phyloP scores from a whole-genome alignment of 2,888 invertebrate species.

The Amphiduros pacificus region DNA sequence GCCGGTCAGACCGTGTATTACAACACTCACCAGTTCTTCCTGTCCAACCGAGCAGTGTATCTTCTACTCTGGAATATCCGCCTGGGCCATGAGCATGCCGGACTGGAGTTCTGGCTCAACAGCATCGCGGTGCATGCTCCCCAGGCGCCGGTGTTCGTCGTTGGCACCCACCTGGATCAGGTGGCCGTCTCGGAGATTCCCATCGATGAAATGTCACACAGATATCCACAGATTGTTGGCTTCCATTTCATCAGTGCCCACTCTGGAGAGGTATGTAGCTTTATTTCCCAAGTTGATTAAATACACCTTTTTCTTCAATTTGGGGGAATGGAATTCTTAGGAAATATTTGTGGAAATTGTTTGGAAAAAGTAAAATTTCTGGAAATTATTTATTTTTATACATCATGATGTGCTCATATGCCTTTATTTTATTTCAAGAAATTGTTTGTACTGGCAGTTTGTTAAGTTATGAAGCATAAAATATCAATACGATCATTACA shows the following conservation, averaged over 20 bases:
- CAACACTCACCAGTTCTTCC: slow-evolving; percentile 59
- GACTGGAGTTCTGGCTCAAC: slow-evolving; percentile 58
- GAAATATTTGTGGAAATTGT: too few relatives aligned
- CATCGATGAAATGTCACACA: slow-evolving; percentile 39
- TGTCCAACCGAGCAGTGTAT: slow-evolving; percentile 55
- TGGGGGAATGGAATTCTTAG: too few relatives aligned
- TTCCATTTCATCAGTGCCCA: slow-evolving; percentile 55
- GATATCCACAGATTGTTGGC: slow-evolving; percentile 52
- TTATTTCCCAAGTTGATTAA: too few relatives aligned
- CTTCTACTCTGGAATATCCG: slow-evolving; percentile 57
- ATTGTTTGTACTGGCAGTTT: too few relatives aligned
- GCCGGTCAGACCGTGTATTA: slow-evolving; percentile 59
- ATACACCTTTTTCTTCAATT: too few relatives aligned
- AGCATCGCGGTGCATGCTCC: slow-evolving; percentile 58
- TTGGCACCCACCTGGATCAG: slow-evolving; percentile 58
- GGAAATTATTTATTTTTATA: too few relatives aligned
- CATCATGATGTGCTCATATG: too few relatives aligned
- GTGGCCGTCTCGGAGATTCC: slow-evolving; percentile 36
- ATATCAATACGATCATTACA: too few relatives aligned
- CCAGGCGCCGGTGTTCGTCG: slow-evolving; percentile 54
- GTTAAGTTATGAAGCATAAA: too few relatives aligned
- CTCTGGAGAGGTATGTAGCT: slow-evolving; percentile 32
- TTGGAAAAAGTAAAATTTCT: too few relatives aligned
- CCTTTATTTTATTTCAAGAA: too few relatives aligned
- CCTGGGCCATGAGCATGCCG: slow-evolving; percentile 57